Conservation (phyloP, 2,797 vertebrate genomes). For the Cebuella pygmaea region DNA sequence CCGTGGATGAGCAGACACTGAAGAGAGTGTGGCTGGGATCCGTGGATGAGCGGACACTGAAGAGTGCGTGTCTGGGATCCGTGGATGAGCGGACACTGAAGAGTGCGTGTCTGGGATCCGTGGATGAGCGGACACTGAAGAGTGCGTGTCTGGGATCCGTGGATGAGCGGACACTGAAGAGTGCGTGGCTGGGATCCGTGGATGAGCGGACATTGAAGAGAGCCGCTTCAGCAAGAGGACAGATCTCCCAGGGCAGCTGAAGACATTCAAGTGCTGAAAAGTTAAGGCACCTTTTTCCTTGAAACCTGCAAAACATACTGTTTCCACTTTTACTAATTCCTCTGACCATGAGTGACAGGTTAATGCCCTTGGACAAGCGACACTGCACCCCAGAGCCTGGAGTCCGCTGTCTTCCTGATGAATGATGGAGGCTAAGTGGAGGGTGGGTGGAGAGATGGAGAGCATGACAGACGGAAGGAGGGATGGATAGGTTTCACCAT, state of each 20-base stretch:
- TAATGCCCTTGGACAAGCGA: neutral
- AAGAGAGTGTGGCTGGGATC: no score
- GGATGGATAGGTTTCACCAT: no score
- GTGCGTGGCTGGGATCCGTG: no score
- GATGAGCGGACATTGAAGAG: no score
- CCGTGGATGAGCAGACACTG: no score
- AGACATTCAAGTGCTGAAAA: neutral
- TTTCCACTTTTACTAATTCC: neutral
- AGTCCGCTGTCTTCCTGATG: neutral
- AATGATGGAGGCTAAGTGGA: neutral
- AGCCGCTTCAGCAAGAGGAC: neutral
- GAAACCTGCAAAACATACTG: neutral
- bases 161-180: no score
- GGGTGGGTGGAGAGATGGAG: neutral
- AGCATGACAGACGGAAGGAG: neutral
- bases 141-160: no score
- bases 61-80: no score
- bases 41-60: no score
- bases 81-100: no score
- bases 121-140: no score
- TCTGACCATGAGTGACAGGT: neutral
- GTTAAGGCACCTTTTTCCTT: neutral
- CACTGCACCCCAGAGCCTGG: neutral
- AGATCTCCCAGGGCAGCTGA: neutral
- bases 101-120: no score